phyloP scores from a whole-genome alignment of 2,888 invertebrate species.

The Proisotoma minuta region DNA sequence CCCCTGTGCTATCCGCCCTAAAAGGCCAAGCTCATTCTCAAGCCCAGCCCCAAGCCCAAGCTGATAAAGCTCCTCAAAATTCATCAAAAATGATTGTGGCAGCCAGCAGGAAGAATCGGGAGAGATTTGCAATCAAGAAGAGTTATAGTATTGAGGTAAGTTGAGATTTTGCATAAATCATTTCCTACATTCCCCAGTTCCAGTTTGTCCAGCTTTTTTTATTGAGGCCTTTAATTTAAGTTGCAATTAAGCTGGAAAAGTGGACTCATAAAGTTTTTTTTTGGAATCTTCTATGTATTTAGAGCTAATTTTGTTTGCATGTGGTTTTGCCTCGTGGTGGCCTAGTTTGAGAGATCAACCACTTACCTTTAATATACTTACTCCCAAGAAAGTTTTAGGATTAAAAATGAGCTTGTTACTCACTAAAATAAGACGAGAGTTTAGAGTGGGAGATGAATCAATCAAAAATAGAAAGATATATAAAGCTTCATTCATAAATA shows the following conservation, averaged over 20 bases:
- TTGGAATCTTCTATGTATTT: too few species aligned
- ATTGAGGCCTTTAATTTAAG: not conserved
- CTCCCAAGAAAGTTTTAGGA: too few species aligned
- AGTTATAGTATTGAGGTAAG: slow-evolving; percentile 96
- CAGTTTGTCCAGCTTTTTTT: not conserved
- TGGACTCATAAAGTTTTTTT: too few species aligned
- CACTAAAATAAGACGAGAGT: not conserved
- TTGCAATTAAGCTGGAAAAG: too few species aligned
- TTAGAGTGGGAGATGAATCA: not conserved
- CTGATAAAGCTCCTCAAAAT: too few species aligned
- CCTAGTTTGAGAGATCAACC: too few species aligned
- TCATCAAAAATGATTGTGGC: slow-evolving; percentile 80
- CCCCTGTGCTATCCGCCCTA: not conserved
- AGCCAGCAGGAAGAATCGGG: slow-evolving; percentile 88
- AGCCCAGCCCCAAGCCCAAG: not conserved
- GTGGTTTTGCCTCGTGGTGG: too few species aligned
- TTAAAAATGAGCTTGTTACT: too few species aligned
- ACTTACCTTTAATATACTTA: too few species aligned
- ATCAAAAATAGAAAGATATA: not conserved
- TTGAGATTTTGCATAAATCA: slow-evolving; percentile 36
- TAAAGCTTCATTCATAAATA: too few species aligned
- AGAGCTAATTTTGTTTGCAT: too few species aligned
- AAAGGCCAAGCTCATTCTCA: not conserved
- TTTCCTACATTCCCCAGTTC: not conserved
- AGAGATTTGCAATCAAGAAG: slow-evolving; percentile 95